phyloP scores from a whole-genome alignment of 2,113 vertebrate genomes.

The Copsychus sechellarum region DNA sequence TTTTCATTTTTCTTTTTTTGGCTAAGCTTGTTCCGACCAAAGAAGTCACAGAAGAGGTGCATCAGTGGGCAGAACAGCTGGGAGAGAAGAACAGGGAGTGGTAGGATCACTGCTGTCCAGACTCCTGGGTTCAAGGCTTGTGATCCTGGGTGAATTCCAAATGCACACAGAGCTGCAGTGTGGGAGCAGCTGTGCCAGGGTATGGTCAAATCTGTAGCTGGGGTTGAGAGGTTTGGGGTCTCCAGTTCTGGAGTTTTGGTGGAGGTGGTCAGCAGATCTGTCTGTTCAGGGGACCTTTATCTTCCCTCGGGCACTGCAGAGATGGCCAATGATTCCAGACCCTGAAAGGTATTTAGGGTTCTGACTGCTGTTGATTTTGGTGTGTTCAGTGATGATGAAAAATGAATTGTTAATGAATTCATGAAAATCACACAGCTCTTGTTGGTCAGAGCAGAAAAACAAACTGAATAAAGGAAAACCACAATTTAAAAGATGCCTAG shows the following conservation, averaged over 20 bases:
- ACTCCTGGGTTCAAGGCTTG: not conserved
- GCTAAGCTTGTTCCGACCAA: not conserved
- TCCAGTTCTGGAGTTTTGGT: not conserved
- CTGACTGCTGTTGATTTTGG: not conserved
- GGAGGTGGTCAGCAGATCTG: not conserved
- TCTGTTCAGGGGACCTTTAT: not conserved
- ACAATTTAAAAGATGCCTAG: not conserved
- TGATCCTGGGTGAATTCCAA: not conserved
- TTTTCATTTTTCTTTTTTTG: not conserved
- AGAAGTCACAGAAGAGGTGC: not conserved
- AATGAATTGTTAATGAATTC: not conserved
- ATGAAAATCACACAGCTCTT: not conserved
- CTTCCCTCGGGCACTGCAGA: not conserved
- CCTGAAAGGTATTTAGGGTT: not conserved
- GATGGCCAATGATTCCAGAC: not conserved
- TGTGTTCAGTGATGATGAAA: not conserved
- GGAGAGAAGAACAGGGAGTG: not conserved
- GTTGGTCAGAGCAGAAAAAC: not conserved
- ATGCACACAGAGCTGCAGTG: not conserved
- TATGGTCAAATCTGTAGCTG: rapidly evolving
- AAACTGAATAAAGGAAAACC: not conserved
- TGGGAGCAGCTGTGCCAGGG: not conserved
- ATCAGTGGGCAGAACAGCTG: not conserved
- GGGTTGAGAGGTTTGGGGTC: not conserved
- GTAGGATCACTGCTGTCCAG: not conserved